These are phyloP conservation scores for Poecilia wingei DNA, from an alignment of 2,797 vertebrate genomes.

Conservation along the genomic window DNA sequence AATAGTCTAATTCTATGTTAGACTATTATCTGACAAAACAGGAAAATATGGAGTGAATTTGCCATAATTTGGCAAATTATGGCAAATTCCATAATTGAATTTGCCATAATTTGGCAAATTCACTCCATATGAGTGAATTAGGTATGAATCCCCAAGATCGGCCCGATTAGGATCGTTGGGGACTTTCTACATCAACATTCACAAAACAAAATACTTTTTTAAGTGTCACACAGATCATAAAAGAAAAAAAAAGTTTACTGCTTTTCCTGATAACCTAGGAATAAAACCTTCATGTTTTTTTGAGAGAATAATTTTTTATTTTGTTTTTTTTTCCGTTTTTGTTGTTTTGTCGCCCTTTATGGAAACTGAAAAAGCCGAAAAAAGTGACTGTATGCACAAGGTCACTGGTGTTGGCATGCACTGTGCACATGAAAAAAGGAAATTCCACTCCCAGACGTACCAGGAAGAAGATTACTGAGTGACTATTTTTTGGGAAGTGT, in stretches of 20 bases:
- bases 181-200: neutral
- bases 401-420: neutral
- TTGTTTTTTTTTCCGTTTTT: neutral
- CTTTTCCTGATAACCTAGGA: neutral
- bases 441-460: neutral
- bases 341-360: neutral
- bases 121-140: neutral
- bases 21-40: neutral
- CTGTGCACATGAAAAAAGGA: neutral
- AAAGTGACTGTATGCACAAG: too few relatives aligned
- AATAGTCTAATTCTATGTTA: neutral
- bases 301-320: neutral
- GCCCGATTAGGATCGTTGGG: neutral
- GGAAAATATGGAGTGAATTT: neutral
- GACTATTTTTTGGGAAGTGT: neutral
- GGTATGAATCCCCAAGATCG: too few relatives aligned
- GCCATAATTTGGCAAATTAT: too few relatives aligned
- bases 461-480: neutral
- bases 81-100: neutral
- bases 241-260: neutral
- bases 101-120: neutral
- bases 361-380: neutral
- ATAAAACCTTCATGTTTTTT: neutral
- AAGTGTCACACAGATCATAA: too few relatives aligned
- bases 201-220: neutral